Evolutionary conservation across 2,888 invertebrate species (phyloP).

Genomic region (Tipula vernalis): DNA sequence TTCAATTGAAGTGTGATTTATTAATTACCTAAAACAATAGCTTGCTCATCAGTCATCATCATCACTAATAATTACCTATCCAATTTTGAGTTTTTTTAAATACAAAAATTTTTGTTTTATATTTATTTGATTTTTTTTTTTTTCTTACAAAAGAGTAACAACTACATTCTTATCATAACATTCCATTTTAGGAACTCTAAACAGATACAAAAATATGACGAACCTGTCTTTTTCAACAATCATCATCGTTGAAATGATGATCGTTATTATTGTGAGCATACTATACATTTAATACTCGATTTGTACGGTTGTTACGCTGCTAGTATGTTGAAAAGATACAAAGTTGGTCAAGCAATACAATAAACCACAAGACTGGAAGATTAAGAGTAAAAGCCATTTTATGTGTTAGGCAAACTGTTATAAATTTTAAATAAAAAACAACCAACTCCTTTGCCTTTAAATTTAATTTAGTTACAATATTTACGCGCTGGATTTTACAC

Average conservation of each 20-base stretch:
- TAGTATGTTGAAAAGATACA: not conserved
- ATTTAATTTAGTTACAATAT: too few relatives aligned
- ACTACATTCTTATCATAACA: not conserved
- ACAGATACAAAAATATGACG: not conserved
- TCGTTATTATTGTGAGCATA: not conserved
- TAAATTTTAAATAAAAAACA: too few relatives aligned
- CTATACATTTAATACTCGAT: not conserved
- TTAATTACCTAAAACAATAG: not conserved
- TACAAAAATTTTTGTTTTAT: not conserved
- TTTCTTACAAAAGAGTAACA: not conserved
- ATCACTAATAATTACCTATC: not conserved
- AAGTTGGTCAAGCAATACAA: too few relatives aligned
- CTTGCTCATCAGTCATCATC: not conserved
- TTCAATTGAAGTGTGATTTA: not conserved
- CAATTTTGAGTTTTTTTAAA: not conserved
- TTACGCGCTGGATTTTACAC: too few relatives aligned
- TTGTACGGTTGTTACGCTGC: not conserved
- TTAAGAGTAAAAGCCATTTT: too few relatives aligned
- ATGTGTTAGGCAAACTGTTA: too few relatives aligned
- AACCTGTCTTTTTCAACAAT: conserved; percentile 5
- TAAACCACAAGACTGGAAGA: too few relatives aligned
- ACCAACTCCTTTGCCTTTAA: too few relatives aligned
- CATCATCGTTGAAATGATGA: not conserved
- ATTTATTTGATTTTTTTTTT: not conserved
- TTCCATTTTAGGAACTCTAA: not conserved